Base-by-base conservation (phyloP, 1,140 invertebrate species). In the Drosophila kanapiae region DNA sequence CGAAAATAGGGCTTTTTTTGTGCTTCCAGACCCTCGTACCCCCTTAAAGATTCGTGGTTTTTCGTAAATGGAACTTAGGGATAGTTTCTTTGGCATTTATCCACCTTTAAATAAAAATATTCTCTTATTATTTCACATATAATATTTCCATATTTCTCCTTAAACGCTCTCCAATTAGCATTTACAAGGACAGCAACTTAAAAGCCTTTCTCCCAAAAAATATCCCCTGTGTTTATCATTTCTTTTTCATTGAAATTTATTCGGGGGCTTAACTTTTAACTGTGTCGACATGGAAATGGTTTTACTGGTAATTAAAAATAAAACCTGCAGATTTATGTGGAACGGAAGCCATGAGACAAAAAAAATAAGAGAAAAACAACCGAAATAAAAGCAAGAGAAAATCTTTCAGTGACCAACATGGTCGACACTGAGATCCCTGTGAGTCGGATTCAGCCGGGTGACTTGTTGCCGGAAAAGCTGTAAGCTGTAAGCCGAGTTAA, bases 271-370 rank as follows among this genome's bases (percentile, higher is more conserved):
- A 67, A 63, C 53, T 61, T 67, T 77, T 29, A 63, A 77, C 69
- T 56, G 51, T 74, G 56, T 45, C 58, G 62, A 75, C 63, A 67
- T 71, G 62, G 13, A 84, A 72, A 77, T 68, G 62, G 65, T 56
- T 82, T 79, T 51, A 63, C 40, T 68, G 81, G 82, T 65, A 74
- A 71, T 78, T 82, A 78, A 81, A 82, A 78, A 69, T 45, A 45
- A 68, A 80, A 75, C 57, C 56, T 45, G 49, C 51, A 85, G 72
- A 72, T 84, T 84, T 84, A 81, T 85, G 57, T 51, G 43, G 9
- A 51, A 69, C 58, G 48, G 45, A 80, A 68, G 37, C 23, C 27
- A 7, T 42, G 27, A 31, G n/a, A 38, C 53, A 62, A 80, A 48
- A 47, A 38, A 49, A 23, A 23, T 23, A 23, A 23, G 23, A 23